These are phyloP conservation scores for Ichneumon xanthorius DNA, from an alignment of 2,888 invertebrate genomes.

Conservation along the genomic window DNA sequence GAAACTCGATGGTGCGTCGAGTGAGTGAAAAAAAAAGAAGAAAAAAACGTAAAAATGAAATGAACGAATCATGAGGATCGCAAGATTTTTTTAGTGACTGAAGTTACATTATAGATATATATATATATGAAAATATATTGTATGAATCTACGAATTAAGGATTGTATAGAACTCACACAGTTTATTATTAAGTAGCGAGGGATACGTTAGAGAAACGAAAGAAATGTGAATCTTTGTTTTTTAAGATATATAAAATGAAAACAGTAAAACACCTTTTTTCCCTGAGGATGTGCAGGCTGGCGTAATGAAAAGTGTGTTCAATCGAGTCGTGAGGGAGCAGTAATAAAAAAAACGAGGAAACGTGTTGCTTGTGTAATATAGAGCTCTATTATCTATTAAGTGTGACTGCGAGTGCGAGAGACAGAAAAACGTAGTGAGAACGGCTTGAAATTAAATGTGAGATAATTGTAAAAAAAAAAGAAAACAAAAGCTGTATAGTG, in stretches of 20 bases:
- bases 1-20: conserved; percentile 25
- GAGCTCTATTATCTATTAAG: conserved; percentile 78
- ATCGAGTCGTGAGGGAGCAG: conserved; percentile 24
- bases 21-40: conserved; percentile 57
- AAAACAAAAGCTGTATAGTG: conserved; percentile 41
- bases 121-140: conserved; percentile 67
- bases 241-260: conserved; percentile 30
- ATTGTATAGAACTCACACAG: conserved; percentile 65
- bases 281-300: conserved; percentile 32
- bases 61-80: conserved; percentile 37
- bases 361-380: conserved; percentile 80
- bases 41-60: conserved; percentile 32
- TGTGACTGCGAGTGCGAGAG: conserved; percentile 68
- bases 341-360: conserved; percentile 6
- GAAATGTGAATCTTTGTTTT: conserved; percentile 66
- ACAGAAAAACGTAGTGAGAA: conserved; percentile 56
- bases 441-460: conserved; percentile 50
- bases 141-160: conserved; percentile 60
- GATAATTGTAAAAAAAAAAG: conserved; percentile 37
- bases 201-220: conserved; percentile 49
- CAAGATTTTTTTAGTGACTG: conserved; percentile 72
- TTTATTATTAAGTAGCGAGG: conserved; percentile 63
- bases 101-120: conserved; percentile 72
- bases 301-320: conserved; percentile 48
- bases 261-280: conserved; percentile 62